A percentile compares a stretch with the other conserved stretches of the same genome.
These are phyloP conservation scores for Tragopan temminckii DNA, from an alignment of 2,797 vertebrate species.

Conservation along the genomic window DNA sequence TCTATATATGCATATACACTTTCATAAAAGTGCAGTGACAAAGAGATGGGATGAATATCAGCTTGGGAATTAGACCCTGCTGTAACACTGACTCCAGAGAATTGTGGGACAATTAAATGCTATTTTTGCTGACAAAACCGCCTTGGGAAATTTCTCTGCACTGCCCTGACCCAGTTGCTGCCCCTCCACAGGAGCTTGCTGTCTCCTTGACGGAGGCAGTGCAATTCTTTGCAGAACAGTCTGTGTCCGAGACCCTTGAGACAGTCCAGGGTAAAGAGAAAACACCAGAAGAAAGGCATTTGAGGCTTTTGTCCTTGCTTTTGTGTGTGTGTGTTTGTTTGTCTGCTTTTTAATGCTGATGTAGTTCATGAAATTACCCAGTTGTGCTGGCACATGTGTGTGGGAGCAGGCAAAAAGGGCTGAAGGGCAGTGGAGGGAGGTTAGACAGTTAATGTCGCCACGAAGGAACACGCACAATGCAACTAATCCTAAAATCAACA, in stretches of 20 bases:
- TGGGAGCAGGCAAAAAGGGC: background rate
- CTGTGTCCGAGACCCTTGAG: background rate
- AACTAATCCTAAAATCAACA: background rate
- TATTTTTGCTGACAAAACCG: conserved; percentile 2
- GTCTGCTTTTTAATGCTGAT: conserved; percentile 9
- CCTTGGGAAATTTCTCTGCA: background rate
- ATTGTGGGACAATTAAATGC: background rate
- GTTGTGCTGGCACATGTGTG: background rate
- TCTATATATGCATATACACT: background rate
- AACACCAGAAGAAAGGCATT: background rate
- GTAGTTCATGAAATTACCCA: background rate
- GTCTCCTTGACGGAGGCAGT: background rate
- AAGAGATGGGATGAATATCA: background rate
- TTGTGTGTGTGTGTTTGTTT: background rate
- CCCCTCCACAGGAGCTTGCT: background rate
- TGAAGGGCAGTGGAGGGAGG: conserved; percentile 1
- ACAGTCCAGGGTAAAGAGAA: conserved; percentile 12
- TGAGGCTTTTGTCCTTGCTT: background rate
- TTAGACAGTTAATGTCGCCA: background rate
- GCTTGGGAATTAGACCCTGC: background rate
- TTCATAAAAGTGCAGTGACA: background rate
- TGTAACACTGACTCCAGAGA: background rate
- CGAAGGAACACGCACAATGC: background rate
- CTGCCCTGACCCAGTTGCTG: conserved; percentile 12
- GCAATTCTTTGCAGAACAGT: background rate